phyloP scores from a whole-genome alignment of 2,113 vertebrate genomes.

The Axis porcinus region DNA sequence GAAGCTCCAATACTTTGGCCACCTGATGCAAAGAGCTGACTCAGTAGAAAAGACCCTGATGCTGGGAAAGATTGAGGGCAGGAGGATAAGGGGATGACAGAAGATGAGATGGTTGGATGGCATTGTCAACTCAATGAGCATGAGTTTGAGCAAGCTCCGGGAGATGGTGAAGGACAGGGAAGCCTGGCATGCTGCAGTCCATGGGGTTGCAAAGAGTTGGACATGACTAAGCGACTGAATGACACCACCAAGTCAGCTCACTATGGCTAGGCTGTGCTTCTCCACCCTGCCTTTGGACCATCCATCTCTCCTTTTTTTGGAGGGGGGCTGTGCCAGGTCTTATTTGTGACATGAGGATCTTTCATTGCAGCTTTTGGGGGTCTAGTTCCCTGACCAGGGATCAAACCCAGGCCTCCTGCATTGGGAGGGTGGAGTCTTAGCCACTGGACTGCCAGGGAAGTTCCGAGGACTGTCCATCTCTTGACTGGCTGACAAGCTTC shows the following conservation, averaged over 20 bases:
- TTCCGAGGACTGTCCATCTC: not conserved
- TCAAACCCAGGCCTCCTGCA: not conserved
- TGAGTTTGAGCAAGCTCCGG: not conserved
- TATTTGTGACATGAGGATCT: not conserved
- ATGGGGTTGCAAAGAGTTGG: not conserved
- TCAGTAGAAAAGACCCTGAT: not conserved
- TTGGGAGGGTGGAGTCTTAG: not conserved
- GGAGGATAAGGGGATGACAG: not conserved
- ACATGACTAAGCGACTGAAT: not conserved
- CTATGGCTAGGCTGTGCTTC: not conserved
- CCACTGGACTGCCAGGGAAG: not conserved
- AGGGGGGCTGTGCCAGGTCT: not conserved
- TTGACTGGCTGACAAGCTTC: not conserved
- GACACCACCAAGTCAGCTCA: not conserved
- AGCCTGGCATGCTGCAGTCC: not conserved
- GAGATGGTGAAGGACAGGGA: not conserved
- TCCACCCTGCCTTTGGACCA: not conserved
- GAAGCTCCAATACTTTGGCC: not conserved
- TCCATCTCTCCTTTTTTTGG: not conserved
- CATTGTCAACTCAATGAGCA: not conserved
- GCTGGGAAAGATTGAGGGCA: not conserved
- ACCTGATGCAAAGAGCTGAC: not conserved
- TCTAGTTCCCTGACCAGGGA: not conserved
- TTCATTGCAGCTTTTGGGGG: not conserved
- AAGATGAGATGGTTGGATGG: not conserved